Percentiles rank a stretch among this genome's conserved stretches.
These are phyloP conservation scores for Acanthococcus lagerstroemiae DNA, from an alignment of 2,888 invertebrate genomes.

Conservation along the genomic window DNA sequence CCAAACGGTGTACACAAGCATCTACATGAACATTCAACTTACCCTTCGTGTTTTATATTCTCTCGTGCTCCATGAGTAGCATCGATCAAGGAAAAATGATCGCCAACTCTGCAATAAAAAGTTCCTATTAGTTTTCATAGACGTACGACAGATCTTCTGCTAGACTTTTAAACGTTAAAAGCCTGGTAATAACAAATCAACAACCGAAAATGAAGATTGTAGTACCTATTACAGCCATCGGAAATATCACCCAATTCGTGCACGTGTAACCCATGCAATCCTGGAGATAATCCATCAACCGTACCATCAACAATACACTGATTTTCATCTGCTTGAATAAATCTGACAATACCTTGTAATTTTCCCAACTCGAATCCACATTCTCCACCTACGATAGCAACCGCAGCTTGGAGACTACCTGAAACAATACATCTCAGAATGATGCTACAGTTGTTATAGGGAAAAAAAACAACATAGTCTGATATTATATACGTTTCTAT, in stretches of 20 bases:
- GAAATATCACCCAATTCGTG: conserved; percentile 69
- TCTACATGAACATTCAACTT: too few relatives aligned
- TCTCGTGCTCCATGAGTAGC: conserved; percentile 47
- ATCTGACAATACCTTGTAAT: conserved; percentile 55
- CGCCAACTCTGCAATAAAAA: conserved; percentile 47
- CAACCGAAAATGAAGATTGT: background rate
- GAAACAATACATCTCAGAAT: too few relatives aligned
- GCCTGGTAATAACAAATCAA: too few relatives aligned
- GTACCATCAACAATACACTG: conserved; percentile 71
- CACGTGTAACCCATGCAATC: conserved; percentile 51
- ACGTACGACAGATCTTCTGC: too few relatives aligned
- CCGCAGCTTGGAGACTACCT: conserved; percentile 49
- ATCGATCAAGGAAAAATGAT: conserved; percentile 50
- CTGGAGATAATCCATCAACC: conserved; percentile 59
- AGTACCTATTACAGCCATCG: conserved; percentile 48
- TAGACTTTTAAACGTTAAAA: too few relatives aligned
- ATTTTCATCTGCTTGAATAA: conserved; percentile 52
- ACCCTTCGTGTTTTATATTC: too few relatives aligned
- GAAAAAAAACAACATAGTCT: too few relatives aligned
- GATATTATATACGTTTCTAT: too few relatives aligned
- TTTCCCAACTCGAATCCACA: conserved; percentile 43
- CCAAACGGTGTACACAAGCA: too few relatives aligned
- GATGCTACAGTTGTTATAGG: too few relatives aligned
- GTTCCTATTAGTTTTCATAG: too few relatives aligned
- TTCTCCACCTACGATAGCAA: conserved; percentile 52